phyloP scores from a whole-genome alignment of 2,888 invertebrate species.

The Muscina levida region DNA sequence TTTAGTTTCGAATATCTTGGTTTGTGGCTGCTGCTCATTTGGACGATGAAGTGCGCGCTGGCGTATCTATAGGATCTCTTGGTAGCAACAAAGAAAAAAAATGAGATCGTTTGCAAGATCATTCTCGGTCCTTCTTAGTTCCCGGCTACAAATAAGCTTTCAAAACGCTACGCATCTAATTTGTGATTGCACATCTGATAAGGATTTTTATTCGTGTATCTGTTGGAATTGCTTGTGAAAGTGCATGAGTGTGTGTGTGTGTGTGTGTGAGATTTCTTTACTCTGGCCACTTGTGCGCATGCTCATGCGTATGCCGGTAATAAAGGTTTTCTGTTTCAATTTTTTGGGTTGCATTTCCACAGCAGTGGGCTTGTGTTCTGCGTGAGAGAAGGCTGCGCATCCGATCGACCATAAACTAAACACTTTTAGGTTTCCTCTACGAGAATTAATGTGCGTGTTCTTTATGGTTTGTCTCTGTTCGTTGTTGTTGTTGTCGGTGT shows the following conservation, averaged over 20 bases:
- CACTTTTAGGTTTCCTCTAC: slow-evolving; percentile 56
- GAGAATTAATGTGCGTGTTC: slow-evolving; percentile 55
- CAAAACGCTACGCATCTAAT: slow-evolving; percentile 66
- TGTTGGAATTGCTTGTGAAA: too few relatives aligned
- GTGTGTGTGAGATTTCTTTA: background rate
- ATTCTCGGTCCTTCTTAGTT: slow-evolving; percentile 27
- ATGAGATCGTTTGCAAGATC: slow-evolving; percentile 17
- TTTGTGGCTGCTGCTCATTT: slow-evolving; percentile 10
- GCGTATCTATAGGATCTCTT: slow-evolving; percentile 40
- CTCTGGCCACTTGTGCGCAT: too few relatives aligned
- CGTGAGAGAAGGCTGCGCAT: slow-evolving; percentile 14
- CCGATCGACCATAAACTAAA: slow-evolving; percentile 51
- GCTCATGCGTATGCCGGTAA: slow-evolving; percentile 1
- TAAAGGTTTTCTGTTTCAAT: slow-evolving; percentile 25
- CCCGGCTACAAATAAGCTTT: slow-evolving; percentile 63
- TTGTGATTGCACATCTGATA: slow-evolving; percentile 66
- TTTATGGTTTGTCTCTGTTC: slow-evolving; percentile 53
- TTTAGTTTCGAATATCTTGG: background rate
- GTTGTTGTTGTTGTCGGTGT: too few relatives aligned
- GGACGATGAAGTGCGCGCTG: background rate
- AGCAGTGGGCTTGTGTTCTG: too few relatives aligned
- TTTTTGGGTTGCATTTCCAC: slow-evolving; percentile 52
- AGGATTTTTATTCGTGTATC: slow-evolving; percentile 55
- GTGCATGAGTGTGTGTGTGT: background rate
- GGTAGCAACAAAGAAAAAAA: slow-evolving; percentile 41